Conservation (phyloP, 2,113 vertebrate genomes). For the Zosterops japonicus region DNA sequence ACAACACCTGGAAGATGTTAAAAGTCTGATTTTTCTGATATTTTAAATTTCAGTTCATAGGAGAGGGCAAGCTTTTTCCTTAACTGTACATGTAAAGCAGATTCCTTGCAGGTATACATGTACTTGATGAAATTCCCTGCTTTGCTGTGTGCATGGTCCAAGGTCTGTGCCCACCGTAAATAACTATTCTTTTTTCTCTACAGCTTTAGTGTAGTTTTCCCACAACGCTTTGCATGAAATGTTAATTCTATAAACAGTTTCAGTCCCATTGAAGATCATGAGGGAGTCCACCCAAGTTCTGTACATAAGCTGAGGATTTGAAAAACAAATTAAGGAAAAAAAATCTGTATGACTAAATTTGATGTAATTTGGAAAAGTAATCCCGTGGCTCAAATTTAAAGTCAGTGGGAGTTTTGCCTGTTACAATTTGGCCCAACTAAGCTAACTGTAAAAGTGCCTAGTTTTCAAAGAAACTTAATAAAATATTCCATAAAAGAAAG, state of each 20-base stretch:
- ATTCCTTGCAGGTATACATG: background rate
- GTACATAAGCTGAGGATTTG: background rate
- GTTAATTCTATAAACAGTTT: background rate
- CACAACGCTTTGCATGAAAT: background rate
- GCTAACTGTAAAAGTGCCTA: background rate
- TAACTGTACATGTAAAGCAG: rapidly evolving
- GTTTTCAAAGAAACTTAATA: background rate
- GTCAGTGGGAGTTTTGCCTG: background rate
- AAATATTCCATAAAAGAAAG: background rate
- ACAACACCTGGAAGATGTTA: background rate
- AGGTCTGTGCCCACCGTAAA: background rate
- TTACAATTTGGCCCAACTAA: background rate
- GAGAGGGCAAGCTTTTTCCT: background rate
- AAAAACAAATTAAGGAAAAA: background rate
- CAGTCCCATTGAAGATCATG: background rate
- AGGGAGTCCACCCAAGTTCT: background rate
- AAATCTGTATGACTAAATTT: background rate
- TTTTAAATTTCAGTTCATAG: background rate
- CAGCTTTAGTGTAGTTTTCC: background rate
- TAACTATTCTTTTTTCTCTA: background rate
- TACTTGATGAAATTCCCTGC: background rate
- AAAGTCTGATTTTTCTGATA: background rate
- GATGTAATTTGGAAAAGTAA: constrained; percentile 19
- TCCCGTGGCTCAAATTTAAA: constrained; percentile 1
- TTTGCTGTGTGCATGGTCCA: background rate